Conservation (phyloP, 2,888 invertebrate species). For the Synergus gifuensis region DNA sequence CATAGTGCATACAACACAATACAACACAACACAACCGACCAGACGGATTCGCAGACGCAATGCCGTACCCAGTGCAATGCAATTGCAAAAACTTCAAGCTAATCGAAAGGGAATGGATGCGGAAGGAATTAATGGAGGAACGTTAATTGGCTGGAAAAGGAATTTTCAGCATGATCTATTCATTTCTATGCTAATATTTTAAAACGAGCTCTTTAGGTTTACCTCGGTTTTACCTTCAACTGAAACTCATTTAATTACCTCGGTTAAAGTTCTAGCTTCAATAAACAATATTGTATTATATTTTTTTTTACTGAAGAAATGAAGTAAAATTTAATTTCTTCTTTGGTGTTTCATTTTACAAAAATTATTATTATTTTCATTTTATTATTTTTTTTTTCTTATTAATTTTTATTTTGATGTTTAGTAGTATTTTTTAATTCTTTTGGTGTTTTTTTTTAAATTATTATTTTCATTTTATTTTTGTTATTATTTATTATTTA, state of each 20-base stretch:
- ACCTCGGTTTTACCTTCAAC: neutral
- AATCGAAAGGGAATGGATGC: conserved; percentile 35
- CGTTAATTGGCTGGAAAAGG: conserved; percentile 12
- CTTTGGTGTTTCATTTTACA: too few relatives aligned
- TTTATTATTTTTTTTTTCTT: too few relatives aligned
- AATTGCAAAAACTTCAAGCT: conserved; percentile 22
- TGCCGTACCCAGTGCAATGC: conserved; percentile 11
- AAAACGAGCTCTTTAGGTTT: neutral
- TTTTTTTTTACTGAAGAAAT: too few relatives aligned
- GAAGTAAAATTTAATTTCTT: too few relatives aligned
- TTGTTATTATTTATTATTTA: too few relatives aligned
- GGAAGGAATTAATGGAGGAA: conserved; percentile 31
- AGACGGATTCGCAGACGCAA: conserved; percentile 50
- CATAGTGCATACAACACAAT: conserved; percentile 6
- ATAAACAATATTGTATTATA: too few relatives aligned
- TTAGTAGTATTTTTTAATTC: too few relatives aligned
- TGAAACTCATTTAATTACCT: neutral
- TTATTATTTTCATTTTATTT: too few relatives aligned
- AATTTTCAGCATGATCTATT: conserved; percentile 19
- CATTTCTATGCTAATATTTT: conserved; percentile 16
- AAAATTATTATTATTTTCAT: too few relatives aligned
- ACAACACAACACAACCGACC: neutral
- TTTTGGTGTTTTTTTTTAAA: too few relatives aligned
- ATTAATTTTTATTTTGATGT: too few relatives aligned
- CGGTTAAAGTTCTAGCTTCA: neutral